Conservation (phyloP, 2,113 vertebrate species). For the Mesocricetus auratus region DNA sequence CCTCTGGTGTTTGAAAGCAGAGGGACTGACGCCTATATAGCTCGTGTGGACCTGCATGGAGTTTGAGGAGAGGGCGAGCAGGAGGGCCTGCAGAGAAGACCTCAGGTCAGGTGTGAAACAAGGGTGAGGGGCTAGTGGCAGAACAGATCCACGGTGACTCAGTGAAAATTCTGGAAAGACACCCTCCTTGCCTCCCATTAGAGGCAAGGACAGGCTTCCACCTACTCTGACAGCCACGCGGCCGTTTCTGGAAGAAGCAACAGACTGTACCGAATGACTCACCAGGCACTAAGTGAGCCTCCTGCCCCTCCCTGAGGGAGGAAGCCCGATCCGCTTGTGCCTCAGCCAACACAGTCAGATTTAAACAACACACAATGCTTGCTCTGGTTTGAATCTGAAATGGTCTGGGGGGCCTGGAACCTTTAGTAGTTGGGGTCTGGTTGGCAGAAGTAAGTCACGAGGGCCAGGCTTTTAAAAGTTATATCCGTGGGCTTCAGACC, state of each 20-base stretch:
- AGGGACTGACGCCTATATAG: not conserved
- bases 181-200: not conserved
- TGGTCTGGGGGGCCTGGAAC: not conserved
- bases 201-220: not conserved
- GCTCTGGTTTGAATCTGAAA: not conserved
- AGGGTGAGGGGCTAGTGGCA: not conserved
- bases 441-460: not conserved
- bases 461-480: not conserved
- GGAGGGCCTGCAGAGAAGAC: not conserved
- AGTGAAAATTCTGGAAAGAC: not conserved
- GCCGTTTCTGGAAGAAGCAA: constrained; percentile 5
- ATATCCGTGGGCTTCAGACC: no score
- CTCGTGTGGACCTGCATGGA: not conserved
- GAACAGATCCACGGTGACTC: not conserved
- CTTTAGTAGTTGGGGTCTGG: no score
- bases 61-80: not conserved
- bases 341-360: constrained; percentile 4
- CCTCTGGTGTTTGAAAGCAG: not conserved
- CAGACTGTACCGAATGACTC: not conserved
- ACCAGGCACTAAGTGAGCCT: not conserved
- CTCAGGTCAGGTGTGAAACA: not conserved
- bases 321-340: not conserved
- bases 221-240: not conserved
- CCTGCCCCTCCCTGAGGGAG: not conserved
- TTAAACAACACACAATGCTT: constrained; percentile 49